Base-by-base conservation (phyloP, 2,113 vertebrate species). In the Chloebia gouldiae region DNA sequence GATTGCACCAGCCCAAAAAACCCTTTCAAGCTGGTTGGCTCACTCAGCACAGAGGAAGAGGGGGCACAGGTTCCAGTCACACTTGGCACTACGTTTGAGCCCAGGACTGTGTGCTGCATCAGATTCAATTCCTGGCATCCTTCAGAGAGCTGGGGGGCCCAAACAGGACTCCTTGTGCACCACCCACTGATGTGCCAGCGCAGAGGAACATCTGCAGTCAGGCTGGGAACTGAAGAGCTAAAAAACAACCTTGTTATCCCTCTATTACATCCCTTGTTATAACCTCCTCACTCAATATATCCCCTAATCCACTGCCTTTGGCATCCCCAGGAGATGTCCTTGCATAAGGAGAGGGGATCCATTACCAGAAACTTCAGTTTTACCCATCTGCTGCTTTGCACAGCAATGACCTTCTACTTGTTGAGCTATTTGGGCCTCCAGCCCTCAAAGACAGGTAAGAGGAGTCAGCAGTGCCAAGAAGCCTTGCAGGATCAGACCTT, bases 271-370 rank as follows among this genome's bases (percentile, higher is more conserved):
- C 13, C 24, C 22, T 71, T 64, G 9, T 65, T 69, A 65, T 10
- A 77, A 73, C 7, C 27, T 2, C 0, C 31, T 64, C 7, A 20
- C 13, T 20, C 28, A 28, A 13, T 51, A 37, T 8, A 69, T 37
- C 10, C 7, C 57, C 49, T 28, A 59, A 93, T 42, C 33, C 53
- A 56, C 39, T 44, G 53, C 51, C n/a, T 77, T 79, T 22, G 51
- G 40, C n/a, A 50, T 23, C 14, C 76, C 40, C 1, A 4, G 28
- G 31, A 66, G 30, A 51, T 31, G 22, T 30, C 56, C 44, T 35
- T 1, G 0, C 51, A 15, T 50, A 28, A 45, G 12, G 13, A 86
- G 13, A 1, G 1, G 33, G 18, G 9, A 63, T 23, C 18, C 28
- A 27, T 61, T 24, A 73, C 9, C 33, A 91, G 35, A 30, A 79